phyloP scores from a whole-genome alignment of 2,888 invertebrate genomes.

The Eugnorisma glareosa region DNA sequence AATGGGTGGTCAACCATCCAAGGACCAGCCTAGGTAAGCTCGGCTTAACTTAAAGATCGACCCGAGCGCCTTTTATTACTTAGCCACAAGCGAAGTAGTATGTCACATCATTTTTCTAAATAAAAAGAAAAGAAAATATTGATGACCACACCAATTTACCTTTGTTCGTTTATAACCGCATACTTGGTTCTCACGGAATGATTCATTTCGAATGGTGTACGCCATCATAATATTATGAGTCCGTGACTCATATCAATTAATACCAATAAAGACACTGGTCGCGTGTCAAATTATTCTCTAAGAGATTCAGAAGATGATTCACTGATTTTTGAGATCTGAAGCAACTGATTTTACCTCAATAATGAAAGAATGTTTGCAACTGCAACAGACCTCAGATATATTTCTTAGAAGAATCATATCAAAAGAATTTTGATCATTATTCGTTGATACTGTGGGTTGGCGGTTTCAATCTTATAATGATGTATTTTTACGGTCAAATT shows the following conservation, averaged over 20 bases:
- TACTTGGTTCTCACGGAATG: background rate
- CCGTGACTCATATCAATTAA: constrained; percentile 4
- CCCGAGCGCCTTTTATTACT: too few relatives aligned
- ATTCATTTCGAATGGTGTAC: constrained; percentile 5
- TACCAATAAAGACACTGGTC: background rate
- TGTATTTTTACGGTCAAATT: too few relatives aligned
- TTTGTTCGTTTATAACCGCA: constrained; percentile 16
- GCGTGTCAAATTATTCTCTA: background rate
- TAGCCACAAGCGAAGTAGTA: too few relatives aligned
- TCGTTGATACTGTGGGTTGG: background rate
- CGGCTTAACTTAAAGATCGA: too few relatives aligned
- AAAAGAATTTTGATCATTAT: background rate
- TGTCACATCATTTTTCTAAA: background rate
- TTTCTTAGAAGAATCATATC: background rate
- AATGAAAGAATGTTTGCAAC: background rate
- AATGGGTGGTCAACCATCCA: too few relatives aligned
- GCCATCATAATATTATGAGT: background rate
- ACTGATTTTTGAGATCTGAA: background rate
- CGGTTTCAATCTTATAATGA: background rate
- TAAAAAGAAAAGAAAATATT: background rate
- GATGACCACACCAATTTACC: background rate
- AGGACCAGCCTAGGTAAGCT: too few relatives aligned
- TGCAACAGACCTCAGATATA: background rate
- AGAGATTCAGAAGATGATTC: constrained; percentile 9
- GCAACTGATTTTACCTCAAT: background rate